Conservation (phyloP, 2,888 invertebrate species). For the Notocelia uddmanniana region DNA sequence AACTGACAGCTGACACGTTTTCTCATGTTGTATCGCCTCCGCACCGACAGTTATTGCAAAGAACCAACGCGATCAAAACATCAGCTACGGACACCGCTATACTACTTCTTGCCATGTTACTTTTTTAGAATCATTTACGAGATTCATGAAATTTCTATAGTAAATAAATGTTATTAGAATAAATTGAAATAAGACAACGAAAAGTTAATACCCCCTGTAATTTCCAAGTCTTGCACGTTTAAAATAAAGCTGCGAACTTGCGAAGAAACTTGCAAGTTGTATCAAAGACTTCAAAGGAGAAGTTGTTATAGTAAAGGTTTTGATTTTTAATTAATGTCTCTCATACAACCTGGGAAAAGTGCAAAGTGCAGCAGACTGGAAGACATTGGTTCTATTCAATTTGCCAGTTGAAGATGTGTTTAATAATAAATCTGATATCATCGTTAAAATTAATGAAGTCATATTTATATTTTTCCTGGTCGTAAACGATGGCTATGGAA, state of each 20-base stretch:
- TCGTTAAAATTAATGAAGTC: too few relatives aligned
- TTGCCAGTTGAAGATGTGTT: neutral
- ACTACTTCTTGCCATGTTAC: too few relatives aligned
- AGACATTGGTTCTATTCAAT: neutral
- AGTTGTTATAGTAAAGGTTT: conserved; percentile 13
- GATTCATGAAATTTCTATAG: neutral
- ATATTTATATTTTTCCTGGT: too few relatives aligned
- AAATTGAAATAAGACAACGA: conserved; percentile 20
- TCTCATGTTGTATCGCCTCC: too few relatives aligned
- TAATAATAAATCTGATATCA: too few relatives aligned
- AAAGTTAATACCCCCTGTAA: conserved; percentile 29
- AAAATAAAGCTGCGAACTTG: conserved; percentile 14
- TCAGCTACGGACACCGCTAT: too few relatives aligned
- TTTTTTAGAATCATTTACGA: too few relatives aligned
- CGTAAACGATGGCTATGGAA: too few relatives aligned
- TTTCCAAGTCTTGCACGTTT: conserved; percentile 24
- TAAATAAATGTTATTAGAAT: conserved; percentile 13
- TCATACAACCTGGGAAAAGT: neutral
- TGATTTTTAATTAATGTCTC: conserved; percentile 25
- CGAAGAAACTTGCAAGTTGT: conserved; percentile 27
- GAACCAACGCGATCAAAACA: too few relatives aligned
- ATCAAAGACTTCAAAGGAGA: conserved; percentile 39
- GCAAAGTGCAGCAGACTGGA: neutral
- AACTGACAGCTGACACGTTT: too few relatives aligned
- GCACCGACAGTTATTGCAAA: too few relatives aligned